Percentiles rank a stretch among this genome's conserved stretches.
Evolutionary conservation across 2,797 vertebrate species (phyloP).

Genomic region (Nannoperca australis): DNA sequence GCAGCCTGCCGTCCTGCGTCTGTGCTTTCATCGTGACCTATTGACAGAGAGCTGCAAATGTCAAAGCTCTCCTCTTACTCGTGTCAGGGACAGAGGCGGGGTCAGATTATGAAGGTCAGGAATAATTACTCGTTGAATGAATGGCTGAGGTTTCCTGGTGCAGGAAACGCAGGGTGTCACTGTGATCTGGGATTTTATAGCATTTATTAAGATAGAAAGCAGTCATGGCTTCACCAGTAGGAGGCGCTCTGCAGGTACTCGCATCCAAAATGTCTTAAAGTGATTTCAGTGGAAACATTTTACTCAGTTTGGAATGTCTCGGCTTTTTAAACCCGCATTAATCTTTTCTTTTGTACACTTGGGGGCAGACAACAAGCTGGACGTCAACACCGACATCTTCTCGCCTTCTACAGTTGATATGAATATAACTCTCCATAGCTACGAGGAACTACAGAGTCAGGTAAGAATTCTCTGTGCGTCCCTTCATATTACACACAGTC

Average conservation of each 20-base stretch:
- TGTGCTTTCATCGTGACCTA: conserved; percentile 79
- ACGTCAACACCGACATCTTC: neutral
- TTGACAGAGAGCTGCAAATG: conserved; percentile 80
- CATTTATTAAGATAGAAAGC: neutral
- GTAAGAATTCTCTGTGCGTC: neutral
- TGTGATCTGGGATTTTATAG: neutral
- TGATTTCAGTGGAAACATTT: neutral
- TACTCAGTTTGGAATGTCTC: neutral
- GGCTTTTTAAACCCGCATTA: neutral
- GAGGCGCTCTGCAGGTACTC: neutral
- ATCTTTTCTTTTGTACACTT: neutral
- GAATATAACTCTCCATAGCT: too few species aligned
- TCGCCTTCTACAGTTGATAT: neutral
- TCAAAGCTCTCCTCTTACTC: conserved; percentile 78
- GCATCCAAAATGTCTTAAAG: neutral
- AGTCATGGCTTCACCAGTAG: neutral
- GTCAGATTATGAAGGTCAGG: conserved; percentile 75
- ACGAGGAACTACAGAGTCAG: neutral
- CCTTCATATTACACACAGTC: neutral
- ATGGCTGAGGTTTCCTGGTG: neutral
- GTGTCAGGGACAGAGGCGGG: conserved; percentile 59
- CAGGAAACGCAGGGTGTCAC: neutral
- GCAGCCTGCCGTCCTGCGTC: conserved; percentile 57
- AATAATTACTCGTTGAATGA: conserved; percentile 37
- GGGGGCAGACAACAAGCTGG: too few species aligned